Percentiles rank a stretch among this genome's conserved stretches.
Evolutionary conservation across 2,797 vertebrate genomes (phyloP).

Genomic region (Pipistrellus kuhlii): DNA sequence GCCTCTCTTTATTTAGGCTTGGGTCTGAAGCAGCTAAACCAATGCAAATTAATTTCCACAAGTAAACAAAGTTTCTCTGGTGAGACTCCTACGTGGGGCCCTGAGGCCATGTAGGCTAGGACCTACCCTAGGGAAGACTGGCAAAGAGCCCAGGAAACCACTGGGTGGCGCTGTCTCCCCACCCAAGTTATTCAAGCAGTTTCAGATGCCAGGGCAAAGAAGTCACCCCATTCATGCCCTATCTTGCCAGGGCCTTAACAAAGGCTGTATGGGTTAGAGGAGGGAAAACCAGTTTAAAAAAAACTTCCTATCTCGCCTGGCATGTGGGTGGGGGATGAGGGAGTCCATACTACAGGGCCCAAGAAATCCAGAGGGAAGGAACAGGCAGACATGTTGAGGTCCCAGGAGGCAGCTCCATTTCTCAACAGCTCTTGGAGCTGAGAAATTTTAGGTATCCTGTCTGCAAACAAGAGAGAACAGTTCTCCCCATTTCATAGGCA

Average conservation of each 20-base stretch:
- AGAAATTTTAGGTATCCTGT: constrained; percentile 12
- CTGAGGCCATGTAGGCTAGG: neutral
- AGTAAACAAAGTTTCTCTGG: constrained; percentile 31
- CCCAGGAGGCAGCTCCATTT: neutral
- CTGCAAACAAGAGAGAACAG: neutral
- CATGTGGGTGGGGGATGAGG: constrained; percentile 46
- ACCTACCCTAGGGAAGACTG: neutral
- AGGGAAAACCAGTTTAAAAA: constrained; percentile 74
- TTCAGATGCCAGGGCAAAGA: constrained; percentile 76
- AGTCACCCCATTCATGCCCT: constrained; percentile 78
- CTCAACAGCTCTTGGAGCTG: neutral
- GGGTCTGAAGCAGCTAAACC: constrained; percentile 46
- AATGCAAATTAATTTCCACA: constrained; percentile 32
- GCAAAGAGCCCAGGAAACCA: constrained; percentile 39
- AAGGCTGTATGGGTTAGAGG: constrained; percentile 67
- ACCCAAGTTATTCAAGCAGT: constrained; percentile 40
- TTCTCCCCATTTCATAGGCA: constrained; percentile 50
- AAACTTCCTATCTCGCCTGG: constrained; percentile 22
- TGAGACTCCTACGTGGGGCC: neutral
- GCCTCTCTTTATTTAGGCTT: constrained; percentile 42
- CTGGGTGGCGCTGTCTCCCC: constrained; percentile 78
- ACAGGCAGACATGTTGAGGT: neutral
- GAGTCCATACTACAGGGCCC: constrained; percentile 25
- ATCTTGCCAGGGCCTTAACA: constrained; percentile 77
- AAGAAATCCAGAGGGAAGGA: constrained; percentile 40